Evolutionary conservation across 2,888 invertebrate species (phyloP).

Genomic region (Tetramorium bicarinatum): DNA sequence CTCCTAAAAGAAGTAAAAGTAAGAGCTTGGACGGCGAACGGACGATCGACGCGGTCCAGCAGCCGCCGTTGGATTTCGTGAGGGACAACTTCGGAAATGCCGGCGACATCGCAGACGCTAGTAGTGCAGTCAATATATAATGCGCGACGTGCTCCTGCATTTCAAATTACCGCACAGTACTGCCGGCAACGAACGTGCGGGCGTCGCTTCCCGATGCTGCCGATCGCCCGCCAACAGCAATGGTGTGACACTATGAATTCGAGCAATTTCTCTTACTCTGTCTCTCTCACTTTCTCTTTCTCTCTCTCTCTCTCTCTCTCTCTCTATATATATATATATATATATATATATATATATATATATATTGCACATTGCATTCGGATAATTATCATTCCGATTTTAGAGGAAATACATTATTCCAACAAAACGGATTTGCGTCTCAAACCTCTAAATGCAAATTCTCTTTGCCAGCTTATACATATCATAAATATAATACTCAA

Average conservation of each 20-base stretch:
- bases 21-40: constrained; percentile 7
- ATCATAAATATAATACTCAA: neutral
- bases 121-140: constrained; percentile 56
- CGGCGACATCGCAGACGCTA: constrained; percentile 42
- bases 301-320: neutral
- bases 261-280: constrained; percentile 26
- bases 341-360: no score
- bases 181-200: constrained; percentile 40
- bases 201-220: constrained; percentile 39
- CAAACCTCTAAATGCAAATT: neutral
- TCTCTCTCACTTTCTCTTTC: neutral
- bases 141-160: constrained; percentile 56
- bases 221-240: constrained; percentile 37
- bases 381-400: constrained; percentile 30
- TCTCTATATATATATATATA: no score
- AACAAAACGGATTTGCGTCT: constrained; percentile 1
- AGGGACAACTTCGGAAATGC: constrained; percentile 50
- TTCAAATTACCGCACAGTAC: constrained; percentile 50
- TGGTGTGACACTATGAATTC: constrained; percentile 37
- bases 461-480: constrained; percentile 9
- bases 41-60: neutral
- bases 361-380: neutral
- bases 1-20: constrained; percentile 30
- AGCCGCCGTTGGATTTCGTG: constrained; percentile 37
- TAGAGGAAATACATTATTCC: constrained; percentile 6